These are phyloP conservation scores for Heliothis virescens DNA, from an alignment of 1,140 invertebrate genomes.

Conservation along the genomic window DNA sequence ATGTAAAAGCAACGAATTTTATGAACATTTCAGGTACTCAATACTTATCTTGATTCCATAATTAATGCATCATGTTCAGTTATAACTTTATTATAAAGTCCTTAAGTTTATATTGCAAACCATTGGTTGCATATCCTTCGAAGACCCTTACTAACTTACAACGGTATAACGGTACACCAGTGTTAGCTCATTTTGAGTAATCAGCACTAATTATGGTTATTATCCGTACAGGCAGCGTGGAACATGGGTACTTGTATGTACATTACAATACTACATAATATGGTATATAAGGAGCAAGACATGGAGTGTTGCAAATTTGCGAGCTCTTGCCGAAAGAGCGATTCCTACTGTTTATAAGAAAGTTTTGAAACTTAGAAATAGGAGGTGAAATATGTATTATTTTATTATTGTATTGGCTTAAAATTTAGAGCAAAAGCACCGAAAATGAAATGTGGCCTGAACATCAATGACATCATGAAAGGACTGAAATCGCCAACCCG, in stretches of 20 bases:
- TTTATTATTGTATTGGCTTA: background rate
- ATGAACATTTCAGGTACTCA: no score
- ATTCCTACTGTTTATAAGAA: background rate
- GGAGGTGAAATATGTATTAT: background rate
- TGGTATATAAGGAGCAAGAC: no score
- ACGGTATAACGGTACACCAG: slow-evolving; percentile 11
- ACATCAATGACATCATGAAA: no score
- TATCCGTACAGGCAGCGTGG: slow-evolving; percentile 9
- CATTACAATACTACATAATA: background rate
- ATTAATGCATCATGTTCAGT: background rate
- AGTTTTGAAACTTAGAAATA: slow-evolving; percentile 10
- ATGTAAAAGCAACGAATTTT: no score
- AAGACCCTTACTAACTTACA: background rate
- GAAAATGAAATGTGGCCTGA: no score
- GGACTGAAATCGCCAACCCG: no score
- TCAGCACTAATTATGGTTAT: slow-evolving; percentile 45
- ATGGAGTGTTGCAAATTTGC: background rate
- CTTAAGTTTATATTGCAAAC: no score
- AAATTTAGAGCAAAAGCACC: no score
- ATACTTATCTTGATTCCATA: no score
- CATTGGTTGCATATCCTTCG: no score
- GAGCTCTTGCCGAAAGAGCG: background rate
- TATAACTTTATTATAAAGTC: background rate
- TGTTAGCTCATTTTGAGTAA: slow-evolving; percentile 41
- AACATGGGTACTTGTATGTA: slow-evolving; percentile 10